Base-by-base conservation (phyloP, 2,113 vertebrate species). In the Anolis sagrei region DNA sequence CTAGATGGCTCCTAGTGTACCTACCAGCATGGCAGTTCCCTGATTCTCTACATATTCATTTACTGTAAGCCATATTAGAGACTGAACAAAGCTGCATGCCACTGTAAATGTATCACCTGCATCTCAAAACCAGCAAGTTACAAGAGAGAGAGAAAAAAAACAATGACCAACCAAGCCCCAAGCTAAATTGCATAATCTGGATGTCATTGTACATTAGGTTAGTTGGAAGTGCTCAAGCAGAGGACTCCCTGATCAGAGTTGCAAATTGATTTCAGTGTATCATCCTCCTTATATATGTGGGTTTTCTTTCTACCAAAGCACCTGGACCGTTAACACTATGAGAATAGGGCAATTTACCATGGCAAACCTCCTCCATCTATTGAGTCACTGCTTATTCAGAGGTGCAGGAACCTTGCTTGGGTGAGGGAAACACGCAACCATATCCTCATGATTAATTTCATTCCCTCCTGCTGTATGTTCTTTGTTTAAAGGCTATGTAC, bases 11-110 rank as follows among this genome's bases (percentile, higher is more conserved):
- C 54, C 13, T 58, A 14, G 13, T 54, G 51, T 14, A 54, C 54
- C 54, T 58, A 16, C 14, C 54, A 58, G 18, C 13, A 58, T 58
- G 54, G 18, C 13, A 58, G 54, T 14, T 58, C 54, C 16, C 54
- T 58, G 13, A 58, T 58, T 58, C 54, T 58, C 2, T 58, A 58
- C 18, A 58, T 58, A 58, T 16, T 16, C 18, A 5, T 0, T 79
- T 77, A 51, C 74, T 68, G n/a, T 84, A 54, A 16, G 74, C 54
- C 87, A 88, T 61, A n/a, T 87, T 73, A 84, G 76, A 73, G 76
- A 68, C 2, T 87, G 61, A 91, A 81, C 6, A 79, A 84, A 85
- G 78, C 34, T 64, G 49, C 89, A 85, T 62, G 75, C 72, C 84
- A 72, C 86, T 27, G 2, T 68, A 79, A 78, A 11, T 61, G 9